Conservation (phyloP, 2,797 vertebrate species). For the Gallinago stenura region DNA sequence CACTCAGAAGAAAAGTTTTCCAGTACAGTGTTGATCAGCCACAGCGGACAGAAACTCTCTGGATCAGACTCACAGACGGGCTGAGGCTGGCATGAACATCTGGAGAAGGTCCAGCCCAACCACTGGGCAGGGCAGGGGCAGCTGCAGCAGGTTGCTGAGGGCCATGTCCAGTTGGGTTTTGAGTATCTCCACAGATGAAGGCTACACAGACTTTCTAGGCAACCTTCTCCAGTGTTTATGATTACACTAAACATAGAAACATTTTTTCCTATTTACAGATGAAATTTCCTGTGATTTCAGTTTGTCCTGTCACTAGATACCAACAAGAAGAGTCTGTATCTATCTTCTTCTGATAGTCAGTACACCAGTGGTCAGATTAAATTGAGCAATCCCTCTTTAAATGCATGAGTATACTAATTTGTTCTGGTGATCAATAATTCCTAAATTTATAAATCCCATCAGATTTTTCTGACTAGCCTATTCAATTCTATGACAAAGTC, state of each 20-base stretch:
- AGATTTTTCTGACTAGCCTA: background rate
- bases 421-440: background rate
- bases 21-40: background rate
- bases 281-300: background rate
- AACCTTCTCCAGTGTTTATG: background rate
- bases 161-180: fast-evolving
- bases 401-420: background rate
- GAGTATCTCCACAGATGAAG: background rate
- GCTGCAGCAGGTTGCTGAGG: background rate
- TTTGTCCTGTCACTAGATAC: background rate
- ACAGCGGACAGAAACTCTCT: background rate
- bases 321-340: background rate
- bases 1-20: background rate
- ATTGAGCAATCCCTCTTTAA: background rate
- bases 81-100: background rate
- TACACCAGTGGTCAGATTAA: background rate
- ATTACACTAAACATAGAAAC: background rate
- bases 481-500: background rate
- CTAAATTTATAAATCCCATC: background rate
- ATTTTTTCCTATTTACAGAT: background rate
- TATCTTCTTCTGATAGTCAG: background rate
- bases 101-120: background rate
- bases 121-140: background rate
- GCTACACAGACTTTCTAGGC: background rate
- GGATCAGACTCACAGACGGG: background rate